Percentiles rank a stretch among this genome's conserved stretches.
Conservation (phyloP, 2,888 invertebrate species). For the Lasioglossum leucozonium region DNA sequence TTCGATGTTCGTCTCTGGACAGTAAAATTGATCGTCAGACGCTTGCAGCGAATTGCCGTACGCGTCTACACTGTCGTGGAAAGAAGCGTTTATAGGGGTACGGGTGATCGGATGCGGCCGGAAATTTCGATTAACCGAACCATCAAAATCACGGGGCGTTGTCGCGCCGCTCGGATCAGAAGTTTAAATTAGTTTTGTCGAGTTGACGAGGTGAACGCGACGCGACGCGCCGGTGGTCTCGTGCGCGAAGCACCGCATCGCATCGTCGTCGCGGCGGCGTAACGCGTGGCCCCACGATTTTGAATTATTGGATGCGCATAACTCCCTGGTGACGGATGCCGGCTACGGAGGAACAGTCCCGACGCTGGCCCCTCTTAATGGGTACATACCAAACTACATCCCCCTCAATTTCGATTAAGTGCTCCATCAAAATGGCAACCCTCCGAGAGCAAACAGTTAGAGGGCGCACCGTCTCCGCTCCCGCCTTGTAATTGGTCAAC, state of each 20-base stretch:
- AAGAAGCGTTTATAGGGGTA: not conserved
- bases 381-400: conserved; percentile 59
- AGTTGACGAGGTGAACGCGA: conserved; percentile 22
- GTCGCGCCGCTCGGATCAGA: conserved; percentile 34
- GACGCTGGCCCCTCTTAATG: conserved; percentile 52
- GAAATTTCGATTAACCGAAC: conserved; percentile 57
- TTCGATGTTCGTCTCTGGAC: not conserved
- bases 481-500: conserved; percentile 52
- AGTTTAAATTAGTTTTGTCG: conserved; percentile 66
- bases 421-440: conserved; percentile 64
- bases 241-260: conserved; percentile 19
- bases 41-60: not conserved
- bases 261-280: conserved; percentile 14
- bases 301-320: conserved; percentile 64
- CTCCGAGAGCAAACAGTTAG: conserved; percentile 55
- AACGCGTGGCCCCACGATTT: conserved; percentile 55
- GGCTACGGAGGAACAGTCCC: not conserved
- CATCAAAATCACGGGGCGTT: conserved; percentile 48
- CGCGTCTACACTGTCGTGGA: not conserved
- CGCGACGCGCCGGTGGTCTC: not conserved
- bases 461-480: conserved; percentile 43
- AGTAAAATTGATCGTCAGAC: not conserved
- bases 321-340: conserved; percentile 59
- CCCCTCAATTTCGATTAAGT: conserved; percentile 69
- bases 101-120: not conserved